Evolutionary conservation across 2,797 vertebrate genomes (phyloP), one percentile per base, ranked within the genome.

Genomic region (Prionace glauca): DNA sequence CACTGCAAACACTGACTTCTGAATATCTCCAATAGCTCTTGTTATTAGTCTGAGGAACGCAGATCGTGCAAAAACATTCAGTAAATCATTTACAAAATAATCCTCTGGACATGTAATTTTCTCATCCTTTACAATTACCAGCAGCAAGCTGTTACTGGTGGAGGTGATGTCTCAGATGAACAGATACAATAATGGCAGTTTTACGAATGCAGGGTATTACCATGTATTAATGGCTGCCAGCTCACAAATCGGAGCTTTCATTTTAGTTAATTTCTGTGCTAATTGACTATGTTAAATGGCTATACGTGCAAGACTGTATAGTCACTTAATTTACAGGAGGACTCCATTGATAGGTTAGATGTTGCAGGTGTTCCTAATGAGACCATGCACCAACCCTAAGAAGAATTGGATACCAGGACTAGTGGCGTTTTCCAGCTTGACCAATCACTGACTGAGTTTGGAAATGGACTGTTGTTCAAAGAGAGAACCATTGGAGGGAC

Each of bases 191-290:
- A 77, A 95, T 60, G 45, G 93, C 26, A 12, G 1, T 56, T 94
- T 90, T 74, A 56, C 24, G 69, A 94, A 74, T 74, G 24, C 77
- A 56, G 93, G 71, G 16, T 77, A 77, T 95, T 95, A 95, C 45
- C 71, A 56, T 74, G 93, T 45, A 72, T 77, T 95, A 95, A 95
- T 72, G 45, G 29, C 71, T 95, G 93, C 41, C 93, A 56, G 74
- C 72, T 56, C 71, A 95, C 45, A 95, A 95, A 32, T 94, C 67
- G 29, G 92, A 95, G 74, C 93, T 95, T 41, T 95, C 93, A 92
- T 72, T 95, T 95, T 77, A 77, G 12, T 50, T 95, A 77, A 95
- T 95, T 71, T 94, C 93, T 60, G 65, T 72, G 93, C 93, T 95
- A 77, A 77, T 77, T 95, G 71, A 56, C 50, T 77, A n/a, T 77